Conservation (phyloP, 2,113 vertebrate genomes). For the Caranx ignobilis region DNA sequence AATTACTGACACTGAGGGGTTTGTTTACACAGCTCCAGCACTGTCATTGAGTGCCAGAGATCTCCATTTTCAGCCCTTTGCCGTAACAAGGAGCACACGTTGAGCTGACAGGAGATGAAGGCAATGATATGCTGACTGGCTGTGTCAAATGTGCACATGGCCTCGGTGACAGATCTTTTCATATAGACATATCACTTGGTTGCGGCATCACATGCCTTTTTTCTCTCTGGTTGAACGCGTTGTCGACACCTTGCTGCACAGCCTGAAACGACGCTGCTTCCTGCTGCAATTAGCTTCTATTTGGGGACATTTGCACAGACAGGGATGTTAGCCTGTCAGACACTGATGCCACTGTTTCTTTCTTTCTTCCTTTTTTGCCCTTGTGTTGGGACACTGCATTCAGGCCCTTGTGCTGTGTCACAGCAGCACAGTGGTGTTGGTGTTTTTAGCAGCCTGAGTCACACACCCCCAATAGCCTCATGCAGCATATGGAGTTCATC, state of each 20-base stretch:
- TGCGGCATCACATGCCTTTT: neutral
- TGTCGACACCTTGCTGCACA: slow-evolving; percentile 54
- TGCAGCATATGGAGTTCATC: slow-evolving; percentile 31
- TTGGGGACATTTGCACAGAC: slow-evolving; percentile 44
- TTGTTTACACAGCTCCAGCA: slow-evolving; percentile 43
- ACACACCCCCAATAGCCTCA: neutral
- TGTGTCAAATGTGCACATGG: slow-evolving; percentile 51
- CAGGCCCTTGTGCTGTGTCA: slow-evolving; percentile 15
- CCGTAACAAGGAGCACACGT: slow-evolving; percentile 35
- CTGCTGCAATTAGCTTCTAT: slow-evolving; percentile 70
- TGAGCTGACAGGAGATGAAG: slow-evolving; percentile 50
- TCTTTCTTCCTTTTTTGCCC: slow-evolving; percentile 19
- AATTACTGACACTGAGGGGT: slow-evolving; percentile 41
- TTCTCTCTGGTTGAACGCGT: slow-evolving; percentile 37
- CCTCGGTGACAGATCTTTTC: slow-evolving; percentile 36
- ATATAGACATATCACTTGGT: slow-evolving; percentile 23
- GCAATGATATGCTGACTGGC: slow-evolving; percentile 50
- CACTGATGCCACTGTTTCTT: slow-evolving; percentile 29
- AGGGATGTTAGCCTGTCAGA: slow-evolving; percentile 65
- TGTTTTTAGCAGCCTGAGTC: slow-evolving; percentile 26
- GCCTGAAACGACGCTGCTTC: slow-evolving; percentile 74
- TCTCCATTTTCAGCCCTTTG: slow-evolving; percentile 51
- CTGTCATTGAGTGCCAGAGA: slow-evolving; percentile 53
- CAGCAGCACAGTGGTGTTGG: neutral
- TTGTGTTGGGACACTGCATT: slow-evolving; percentile 20